These are phyloP conservation scores for Prionace glauca DNA, from an alignment of 2,797 vertebrate genomes.

Conservation along the genomic window DNA sequence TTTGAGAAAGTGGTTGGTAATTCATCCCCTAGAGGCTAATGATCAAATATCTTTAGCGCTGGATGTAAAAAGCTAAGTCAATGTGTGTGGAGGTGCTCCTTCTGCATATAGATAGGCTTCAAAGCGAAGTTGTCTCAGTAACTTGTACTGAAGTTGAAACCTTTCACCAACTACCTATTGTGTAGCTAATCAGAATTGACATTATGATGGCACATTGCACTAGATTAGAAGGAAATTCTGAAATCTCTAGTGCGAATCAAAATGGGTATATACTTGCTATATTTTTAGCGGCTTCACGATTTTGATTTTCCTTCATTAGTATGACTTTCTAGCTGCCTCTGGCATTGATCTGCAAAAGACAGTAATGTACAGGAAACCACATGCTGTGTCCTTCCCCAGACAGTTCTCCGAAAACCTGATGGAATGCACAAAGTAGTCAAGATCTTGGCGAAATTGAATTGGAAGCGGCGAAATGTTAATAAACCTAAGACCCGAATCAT, in stretches of 20 bases:
- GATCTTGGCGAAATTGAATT: not conserved
- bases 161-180: not conserved
- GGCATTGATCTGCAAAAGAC: not conserved
- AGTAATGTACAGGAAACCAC: not conserved
- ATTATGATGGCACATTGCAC: not conserved
- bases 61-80: not conserved
- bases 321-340: not conserved
- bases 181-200: not conserved
- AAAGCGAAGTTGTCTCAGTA: not conserved
- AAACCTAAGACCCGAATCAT: not conserved
- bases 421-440: not conserved
- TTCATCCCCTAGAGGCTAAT: not conserved
- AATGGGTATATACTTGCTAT: not conserved
- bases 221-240: not conserved
- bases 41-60: not conserved
- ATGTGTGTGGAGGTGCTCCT: not conserved
- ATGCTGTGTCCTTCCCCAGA: not conserved
- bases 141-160: conserved; percentile 4
- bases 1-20: not conserved
- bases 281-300: conserved; percentile 11
- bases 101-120: not conserved
- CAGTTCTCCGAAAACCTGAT: not conserved
- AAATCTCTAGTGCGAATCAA: not conserved
- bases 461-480: not conserved
- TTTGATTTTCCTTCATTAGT: conserved; percentile 14